phyloP scores from a whole-genome alignment of 2,113 vertebrate species.

The Triplophysa tibetana region DNA sequence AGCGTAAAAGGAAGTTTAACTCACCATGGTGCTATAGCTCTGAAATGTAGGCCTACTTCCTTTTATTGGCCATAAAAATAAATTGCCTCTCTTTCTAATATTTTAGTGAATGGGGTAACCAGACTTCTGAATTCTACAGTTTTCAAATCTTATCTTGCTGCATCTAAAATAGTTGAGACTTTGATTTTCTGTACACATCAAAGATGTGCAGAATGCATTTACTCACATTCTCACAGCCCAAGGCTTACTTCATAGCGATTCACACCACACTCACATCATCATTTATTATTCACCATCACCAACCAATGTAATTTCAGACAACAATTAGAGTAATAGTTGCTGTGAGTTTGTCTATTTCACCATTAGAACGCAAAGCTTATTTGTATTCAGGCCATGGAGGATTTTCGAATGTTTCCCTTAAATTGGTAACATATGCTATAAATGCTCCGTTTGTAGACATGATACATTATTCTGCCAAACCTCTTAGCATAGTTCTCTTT shows the following conservation, averaged over 20 bases:
- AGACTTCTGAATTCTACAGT: constrained; percentile 66
- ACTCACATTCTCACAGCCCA: neutral
- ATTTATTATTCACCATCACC: constrained; percentile 2
- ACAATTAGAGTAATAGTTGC: constrained; percentile 48
- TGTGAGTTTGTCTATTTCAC: constrained; percentile 17
- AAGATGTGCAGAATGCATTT: constrained; percentile 37
- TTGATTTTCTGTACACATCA: constrained; percentile 27
- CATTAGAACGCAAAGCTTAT: constrained; percentile 23
- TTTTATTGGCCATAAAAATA: constrained; percentile 78
- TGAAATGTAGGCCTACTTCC: constrained; percentile 69
- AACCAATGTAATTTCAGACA: constrained; percentile 22
- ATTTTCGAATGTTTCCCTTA: constrained; percentile 48
- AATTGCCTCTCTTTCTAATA: constrained; percentile 64
- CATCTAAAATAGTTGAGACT: constrained; percentile 20
- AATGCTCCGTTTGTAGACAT: constrained; percentile 57
- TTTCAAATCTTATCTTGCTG: constrained; percentile 25
- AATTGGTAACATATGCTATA: constrained; percentile 57
- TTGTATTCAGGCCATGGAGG: constrained; percentile 37
- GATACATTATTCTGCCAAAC: constrained; percentile 52
- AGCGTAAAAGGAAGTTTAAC: constrained; percentile 60
- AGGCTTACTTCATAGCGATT: neutral
- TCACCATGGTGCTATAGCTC: constrained; percentile 62
- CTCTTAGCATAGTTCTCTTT: constrained; percentile 49
- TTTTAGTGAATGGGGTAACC: constrained; percentile 51
- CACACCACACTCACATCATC: neutral